Base-by-base conservation (phyloP, 2,888 invertebrate species). In the Cyrtodaria siliqua region DNA sequence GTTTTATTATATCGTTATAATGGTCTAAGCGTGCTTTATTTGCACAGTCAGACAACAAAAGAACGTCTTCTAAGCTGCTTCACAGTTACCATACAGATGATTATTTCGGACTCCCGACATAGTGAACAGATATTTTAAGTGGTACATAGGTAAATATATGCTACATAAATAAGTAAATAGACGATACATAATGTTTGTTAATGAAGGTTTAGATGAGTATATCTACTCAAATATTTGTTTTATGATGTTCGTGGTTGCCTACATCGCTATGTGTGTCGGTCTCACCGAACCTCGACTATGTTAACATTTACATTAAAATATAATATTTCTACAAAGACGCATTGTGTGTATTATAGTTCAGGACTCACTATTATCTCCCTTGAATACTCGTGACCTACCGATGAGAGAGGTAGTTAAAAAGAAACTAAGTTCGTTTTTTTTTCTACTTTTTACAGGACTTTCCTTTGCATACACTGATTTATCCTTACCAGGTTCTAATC, bases 211-310 rank as follows among this genome's bases (percentile, higher is more conserved):
- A 12, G 38, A 38, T 56, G 33, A 40, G 40, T 56, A 38, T 56
- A 56, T 23, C 56, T 38, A 2, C 38, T 56, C 56, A 56, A 56
- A 56, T 56, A 56, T 56, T 56, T 33, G 38, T 12, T 38, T 18
- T 38, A 33, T 18, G 18, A 40, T 26, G 18, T 6, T 8, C 50
- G 23, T 14, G 24, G 12, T 18, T 50, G 50, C 20, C 50, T 20
- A 50, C 24, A 50, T 24, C 2, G 12, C 12, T 1, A 50, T 50
- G 50, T 50, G n/a, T 50, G 12, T 23, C 24, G 23, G 23, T 2
- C n/a, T 24, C n/a, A 24, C 20, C 50, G 20, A 50, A 24, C 12
- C n/a, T n/a, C n/a, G n/a, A 12, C 33, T 8, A 12, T 33, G 12
- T 12, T 8, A 12, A 33, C 6, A 8, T 33, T 33, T 4, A 8